Evolutionary conservation across 2,113 vertebrate species (phyloP), one percentile per base, ranked within the genome.

Genomic region (Chrysochloris asiatica): DNA sequence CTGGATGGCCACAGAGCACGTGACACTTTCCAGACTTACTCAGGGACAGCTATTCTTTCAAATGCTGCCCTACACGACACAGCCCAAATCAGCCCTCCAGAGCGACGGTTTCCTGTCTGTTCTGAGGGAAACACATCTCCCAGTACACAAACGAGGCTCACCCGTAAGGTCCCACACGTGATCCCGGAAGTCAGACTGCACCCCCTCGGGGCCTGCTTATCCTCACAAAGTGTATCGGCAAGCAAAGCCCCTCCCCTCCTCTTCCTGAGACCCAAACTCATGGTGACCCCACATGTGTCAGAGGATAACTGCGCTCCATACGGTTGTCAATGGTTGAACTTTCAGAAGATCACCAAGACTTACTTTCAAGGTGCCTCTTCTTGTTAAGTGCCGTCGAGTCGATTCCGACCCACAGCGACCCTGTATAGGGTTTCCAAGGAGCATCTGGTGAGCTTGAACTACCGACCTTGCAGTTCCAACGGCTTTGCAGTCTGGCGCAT

Each of bases 1-100:
- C 21, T 0, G 0, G 0, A 0, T 0, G 11, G 73, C 45, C 59
- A 83, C 30, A 11, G 41, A n/a, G n/a, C n/a, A n/a, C n/a, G n/a
- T n/a, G n/a, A 43, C 21, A 10, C 30, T 63, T 50, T 45, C 52
- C 88, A 59, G 1, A 87, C 3, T 9, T 1, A 33, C 2, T 4
- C n/a, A 61, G 0, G 11, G 52, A 26, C 52, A 13, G 41, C 16
- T 28, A 22, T 76, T 47, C 36, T 63, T 28, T 4, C 45, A 47
- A 65, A 59, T 17, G 38, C 17, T 38, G 16, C 48, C 26, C 1
- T 16, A 36, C 3, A 69, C 30, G 33, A 47, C 0, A 1, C 30
- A 45, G 77, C 36, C 22, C 36, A 71, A 63, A 65, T 1, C 16
- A 47, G 54, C 19, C 67, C 48, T 63, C 54, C 22, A 26, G 45